These are phyloP conservation scores for Leucozona laternaria DNA, from an alignment of 2,888 invertebrate genomes.

Conservation along the genomic window DNA sequence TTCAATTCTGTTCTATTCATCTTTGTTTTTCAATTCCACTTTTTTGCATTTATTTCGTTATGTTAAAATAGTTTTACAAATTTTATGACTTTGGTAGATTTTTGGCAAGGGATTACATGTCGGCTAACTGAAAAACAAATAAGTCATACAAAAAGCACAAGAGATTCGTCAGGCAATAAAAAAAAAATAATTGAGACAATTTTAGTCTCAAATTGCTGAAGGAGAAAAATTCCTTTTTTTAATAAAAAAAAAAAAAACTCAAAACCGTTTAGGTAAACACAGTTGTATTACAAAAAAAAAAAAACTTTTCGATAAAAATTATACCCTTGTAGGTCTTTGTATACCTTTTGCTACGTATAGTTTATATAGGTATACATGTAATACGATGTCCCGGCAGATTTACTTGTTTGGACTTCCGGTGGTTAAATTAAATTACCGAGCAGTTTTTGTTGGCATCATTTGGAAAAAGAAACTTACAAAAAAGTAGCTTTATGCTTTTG, in stretches of 20 bases:
- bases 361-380: too few species aligned
- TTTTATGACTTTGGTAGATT: slow-evolving; percentile 66
- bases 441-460: not conserved
- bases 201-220: not conserved
- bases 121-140: not conserved
- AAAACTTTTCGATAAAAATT: not conserved
- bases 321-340: too few species aligned
- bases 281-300: not conserved
- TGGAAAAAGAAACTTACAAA: not conserved
- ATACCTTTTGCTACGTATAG: too few species aligned
- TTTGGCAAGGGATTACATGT: slow-evolving; percentile 7
- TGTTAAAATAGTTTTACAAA: slow-evolving; percentile 51
- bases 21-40: not conserved
- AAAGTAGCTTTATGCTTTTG: not conserved
- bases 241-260: not conserved
- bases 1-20: not conserved
- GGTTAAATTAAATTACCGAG: not conserved
- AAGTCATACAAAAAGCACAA: not conserved
- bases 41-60: slow-evolving; percentile 13
- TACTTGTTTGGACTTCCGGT: not conserved
- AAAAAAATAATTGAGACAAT: not conserved
- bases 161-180: not conserved
- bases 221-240: too few species aligned
- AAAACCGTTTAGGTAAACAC: not conserved
- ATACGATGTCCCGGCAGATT: not conserved